phyloP scores from a whole-genome alignment of 2,888 invertebrate species.

The Rhagophthalmus giganteus region DNA sequence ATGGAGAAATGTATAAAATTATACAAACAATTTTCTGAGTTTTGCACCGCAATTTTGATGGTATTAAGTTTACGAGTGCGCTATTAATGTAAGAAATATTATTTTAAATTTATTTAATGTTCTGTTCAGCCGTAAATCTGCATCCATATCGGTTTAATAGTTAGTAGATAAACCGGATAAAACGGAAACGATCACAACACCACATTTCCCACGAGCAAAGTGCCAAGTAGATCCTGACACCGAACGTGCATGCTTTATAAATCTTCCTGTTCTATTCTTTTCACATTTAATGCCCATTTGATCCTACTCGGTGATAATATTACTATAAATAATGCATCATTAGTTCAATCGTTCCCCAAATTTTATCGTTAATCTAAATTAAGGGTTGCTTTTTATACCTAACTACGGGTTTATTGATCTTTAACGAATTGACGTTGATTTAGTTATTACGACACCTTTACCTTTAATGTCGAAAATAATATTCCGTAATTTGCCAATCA shows the following conservation, averaged over 20 bases:
- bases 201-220: constrained; percentile 42
- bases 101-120: neutral
- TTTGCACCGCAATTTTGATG: too few relatives aligned
- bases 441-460: too few relatives aligned
- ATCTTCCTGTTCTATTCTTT: constrained; percentile 19
- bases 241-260: constrained; percentile 32
- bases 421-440: too few relatives aligned
- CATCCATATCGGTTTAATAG: constrained; percentile 11
- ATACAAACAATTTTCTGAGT: neutral
- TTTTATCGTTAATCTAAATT: constrained; percentile 8
- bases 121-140: neutral
- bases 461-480: too few relatives aligned
- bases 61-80: too few relatives aligned
- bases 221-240: constrained; percentile 48
- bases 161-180: constrained; percentile 10
- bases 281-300: constrained; percentile 25
- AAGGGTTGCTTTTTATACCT: constrained; percentile 1
- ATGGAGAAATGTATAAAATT: neutral
- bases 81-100: neutral
- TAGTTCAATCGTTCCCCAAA: neutral
- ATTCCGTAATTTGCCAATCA: too few relatives aligned
- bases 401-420: too few relatives aligned
- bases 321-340: constrained; percentile 15
- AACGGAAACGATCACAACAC: constrained; percentile 15
- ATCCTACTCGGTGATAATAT: constrained; percentile 21